These are phyloP conservation scores for Chrysotoxum bicinctum DNA, from an alignment of 2,888 invertebrate genomes.

Conservation along the genomic window DNA sequence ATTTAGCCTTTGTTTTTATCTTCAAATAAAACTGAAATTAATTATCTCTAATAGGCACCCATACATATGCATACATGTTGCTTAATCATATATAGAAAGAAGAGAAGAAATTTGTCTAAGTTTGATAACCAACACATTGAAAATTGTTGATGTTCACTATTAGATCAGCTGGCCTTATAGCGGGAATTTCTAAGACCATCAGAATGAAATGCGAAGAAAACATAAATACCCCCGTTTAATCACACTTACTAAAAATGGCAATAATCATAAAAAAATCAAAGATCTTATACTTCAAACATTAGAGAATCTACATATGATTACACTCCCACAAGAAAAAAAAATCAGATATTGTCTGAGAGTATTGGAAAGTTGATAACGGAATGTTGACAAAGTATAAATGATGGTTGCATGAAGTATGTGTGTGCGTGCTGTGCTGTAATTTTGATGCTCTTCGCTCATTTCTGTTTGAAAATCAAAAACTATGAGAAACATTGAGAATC, in stretches of 20 bases:
- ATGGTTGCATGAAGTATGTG: background rate
- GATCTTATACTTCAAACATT: background rate
- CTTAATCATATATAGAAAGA: too few species aligned
- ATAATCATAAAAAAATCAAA: constrained; percentile 1
- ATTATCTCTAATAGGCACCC: too few species aligned
- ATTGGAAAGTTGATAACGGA: background rate
- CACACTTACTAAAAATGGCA: constrained; percentile 12
- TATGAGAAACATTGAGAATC: background rate
- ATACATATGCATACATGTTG: too few species aligned
- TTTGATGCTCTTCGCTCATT: background rate
- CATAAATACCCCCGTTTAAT: constrained; percentile 42
- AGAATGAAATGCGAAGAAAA: constrained; percentile 67
- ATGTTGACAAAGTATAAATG: constrained; percentile 19
- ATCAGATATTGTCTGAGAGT: background rate
- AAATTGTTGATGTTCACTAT: background rate
- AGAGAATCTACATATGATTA: constrained; percentile 14
- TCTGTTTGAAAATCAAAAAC: background rate
- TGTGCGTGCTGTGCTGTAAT: too few species aligned
- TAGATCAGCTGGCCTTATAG: constrained; percentile 64
- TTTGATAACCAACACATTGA: background rate
- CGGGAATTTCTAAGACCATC: constrained; percentile 37
- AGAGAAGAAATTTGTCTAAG: background rate
- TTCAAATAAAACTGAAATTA: background rate
- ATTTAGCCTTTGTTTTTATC: background rate
- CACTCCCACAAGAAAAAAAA: background rate